Evolutionary conservation across 1,140 invertebrate species (phyloP).

Genomic region (Drosophila setifemur): DNA sequence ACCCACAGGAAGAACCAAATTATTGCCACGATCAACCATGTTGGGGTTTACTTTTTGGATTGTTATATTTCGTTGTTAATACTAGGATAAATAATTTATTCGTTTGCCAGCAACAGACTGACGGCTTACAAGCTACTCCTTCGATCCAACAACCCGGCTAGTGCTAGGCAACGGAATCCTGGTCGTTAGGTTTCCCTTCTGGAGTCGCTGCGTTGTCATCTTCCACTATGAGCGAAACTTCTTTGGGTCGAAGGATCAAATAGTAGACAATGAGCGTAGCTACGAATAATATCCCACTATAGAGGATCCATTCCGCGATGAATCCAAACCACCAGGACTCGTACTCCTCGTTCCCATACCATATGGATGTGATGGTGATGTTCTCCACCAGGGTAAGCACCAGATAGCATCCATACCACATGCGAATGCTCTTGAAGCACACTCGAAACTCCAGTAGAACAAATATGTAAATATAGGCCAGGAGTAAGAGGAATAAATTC

Average conservation of each 20-base stretch:
- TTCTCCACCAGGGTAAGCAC: conserved; percentile 87
- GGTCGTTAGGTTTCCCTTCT: background rate
- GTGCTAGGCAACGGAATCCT: conserved; percentile 45
- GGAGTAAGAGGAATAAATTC: conserved; percentile 85
- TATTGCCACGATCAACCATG: conserved; percentile 31
- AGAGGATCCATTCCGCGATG: conserved; percentile 84
- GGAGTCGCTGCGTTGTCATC: conserved; percentile 17
- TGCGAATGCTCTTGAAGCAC: conserved; percentile 87
- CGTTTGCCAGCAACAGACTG: conserved; percentile 16
- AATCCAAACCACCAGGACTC: conserved; percentile 85
- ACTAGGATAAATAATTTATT: conserved; percentile 70
- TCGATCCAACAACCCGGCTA: conserved; percentile 23
- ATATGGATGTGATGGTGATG: conserved; percentile 85
- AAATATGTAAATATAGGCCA: conserved; percentile 88
- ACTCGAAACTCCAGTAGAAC: conserved; percentile 90
- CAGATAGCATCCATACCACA: conserved; percentile 87
- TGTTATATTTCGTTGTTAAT: conserved; percentile 5
- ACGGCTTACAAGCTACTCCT: conserved; percentile 16
- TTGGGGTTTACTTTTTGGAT: background rate
- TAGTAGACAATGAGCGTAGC: conserved; percentile 84
- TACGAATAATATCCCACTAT: conserved; percentile 83
- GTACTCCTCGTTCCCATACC: conserved; percentile 86
- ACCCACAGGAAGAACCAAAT: conserved; percentile 27
- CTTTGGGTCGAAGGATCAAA: conserved; percentile 84
- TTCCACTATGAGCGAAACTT: conserved; percentile 82